These are phyloP conservation scores for Gortyna flavago DNA, from an alignment of 2,888 invertebrate species.

Conservation along the genomic window DNA sequence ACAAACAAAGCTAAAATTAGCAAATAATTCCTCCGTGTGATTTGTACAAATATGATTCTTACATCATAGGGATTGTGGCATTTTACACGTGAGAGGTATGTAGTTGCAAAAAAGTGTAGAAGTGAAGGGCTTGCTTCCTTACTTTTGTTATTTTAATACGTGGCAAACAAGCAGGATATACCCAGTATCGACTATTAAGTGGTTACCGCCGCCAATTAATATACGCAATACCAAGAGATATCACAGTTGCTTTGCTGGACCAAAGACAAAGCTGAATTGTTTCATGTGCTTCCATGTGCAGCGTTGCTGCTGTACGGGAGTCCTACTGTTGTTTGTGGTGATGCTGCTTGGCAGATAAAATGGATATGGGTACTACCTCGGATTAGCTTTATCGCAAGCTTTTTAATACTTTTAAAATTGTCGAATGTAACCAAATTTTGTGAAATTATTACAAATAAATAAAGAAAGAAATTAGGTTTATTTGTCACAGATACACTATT, in stretches of 20 bases:
- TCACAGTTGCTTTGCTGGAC: neutral
- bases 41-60: slow-evolving; percentile 39
- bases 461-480: too few species aligned
- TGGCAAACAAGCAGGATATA: neutral
- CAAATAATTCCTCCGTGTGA: slow-evolving; percentile 42
- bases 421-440: neutral
- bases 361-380: neutral
- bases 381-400: neutral
- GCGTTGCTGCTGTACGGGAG: neutral
- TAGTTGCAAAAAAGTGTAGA: neutral
- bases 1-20: slow-evolving; percentile 31
- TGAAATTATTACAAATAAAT: neutral
- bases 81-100: neutral
- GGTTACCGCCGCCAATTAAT: neutral
- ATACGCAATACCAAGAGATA: neutral
- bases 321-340: neutral
- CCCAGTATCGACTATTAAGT: neutral
- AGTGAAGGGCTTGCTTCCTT: neutral
- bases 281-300: neutral
- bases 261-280: neutral
- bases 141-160: neutral
- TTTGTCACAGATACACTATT: too few species aligned
- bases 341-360: neutral
- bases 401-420: neutral
- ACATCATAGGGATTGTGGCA: slow-evolving; percentile 12